phyloP scores from a whole-genome alignment of 2,113 vertebrate genomes.

The Tachuris rubrigastra region DNA sequence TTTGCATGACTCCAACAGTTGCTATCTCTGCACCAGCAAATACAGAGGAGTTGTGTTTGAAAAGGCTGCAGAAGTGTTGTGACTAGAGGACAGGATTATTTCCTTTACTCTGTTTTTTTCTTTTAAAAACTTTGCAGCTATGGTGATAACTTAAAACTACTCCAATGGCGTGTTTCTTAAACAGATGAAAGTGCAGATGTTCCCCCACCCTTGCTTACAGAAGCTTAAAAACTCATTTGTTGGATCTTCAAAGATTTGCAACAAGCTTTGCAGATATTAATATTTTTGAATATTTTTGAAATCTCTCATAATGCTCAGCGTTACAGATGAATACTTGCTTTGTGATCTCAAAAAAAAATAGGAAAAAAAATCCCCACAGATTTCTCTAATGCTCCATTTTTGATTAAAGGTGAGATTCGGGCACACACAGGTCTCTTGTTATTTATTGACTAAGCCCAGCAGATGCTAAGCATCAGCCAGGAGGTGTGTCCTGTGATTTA shows the following conservation, averaged over 20 bases:
- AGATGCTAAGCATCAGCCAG: not conserved
- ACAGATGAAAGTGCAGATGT: constrained; percentile 2
- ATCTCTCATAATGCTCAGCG: constrained; percentile 15
- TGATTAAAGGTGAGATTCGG: constrained; percentile 42
- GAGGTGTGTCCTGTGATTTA: not conserved
- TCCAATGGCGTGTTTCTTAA: not conserved
- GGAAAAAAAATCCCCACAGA: not conserved
- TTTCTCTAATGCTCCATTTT: not conserved
- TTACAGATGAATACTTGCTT: not conserved
- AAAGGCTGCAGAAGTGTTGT: not conserved
- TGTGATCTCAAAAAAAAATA: not conserved
- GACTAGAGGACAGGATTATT: not conserved
- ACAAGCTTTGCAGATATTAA: constrained; percentile 34
- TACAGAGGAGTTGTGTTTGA: not conserved
- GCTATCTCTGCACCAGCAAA: not conserved
- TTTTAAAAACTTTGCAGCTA: not conserved
- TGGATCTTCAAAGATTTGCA: constrained; percentile 4
- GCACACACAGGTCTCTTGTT: not conserved
- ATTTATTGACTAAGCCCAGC: not conserved
- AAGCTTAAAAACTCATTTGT: constrained; percentile 53
- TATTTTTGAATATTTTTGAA: constrained; percentile 40
- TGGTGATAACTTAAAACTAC: not conserved
- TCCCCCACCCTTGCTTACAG: constrained; percentile 4
- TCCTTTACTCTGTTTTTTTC: not conserved
- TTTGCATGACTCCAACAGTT: not conserved